These are phyloP conservation scores for Macrotis lagotis DNA, from an alignment of 2,113 vertebrate genomes.

Conservation along the genomic window DNA sequence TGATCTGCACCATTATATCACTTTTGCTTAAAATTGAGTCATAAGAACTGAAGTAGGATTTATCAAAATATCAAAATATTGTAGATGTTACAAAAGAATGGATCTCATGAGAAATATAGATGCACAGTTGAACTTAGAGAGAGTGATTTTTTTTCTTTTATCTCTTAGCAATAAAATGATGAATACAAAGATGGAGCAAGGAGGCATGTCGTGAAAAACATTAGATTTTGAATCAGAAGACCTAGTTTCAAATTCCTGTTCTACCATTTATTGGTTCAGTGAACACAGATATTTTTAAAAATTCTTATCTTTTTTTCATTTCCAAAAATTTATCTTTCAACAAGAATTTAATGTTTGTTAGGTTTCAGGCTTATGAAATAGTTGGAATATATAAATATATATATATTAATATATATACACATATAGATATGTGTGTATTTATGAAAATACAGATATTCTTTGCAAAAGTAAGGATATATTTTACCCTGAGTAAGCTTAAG, in stretches of 20 bases:
- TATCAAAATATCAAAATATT: neutral
- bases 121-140: neutral
- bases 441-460: no score
- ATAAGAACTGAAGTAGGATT: neutral
- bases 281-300: neutral
- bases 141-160: neutral
- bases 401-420: no score
- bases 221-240: neutral
- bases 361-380: no score
- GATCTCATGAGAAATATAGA: neutral
- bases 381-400: no score
- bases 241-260: neutral
- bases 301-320: neutral
- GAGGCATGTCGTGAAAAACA: neutral
- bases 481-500: neutral
- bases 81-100: neutral
- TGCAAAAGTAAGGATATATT: neutral
- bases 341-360: neutral
- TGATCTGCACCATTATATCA: neutral
- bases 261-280: neutral
- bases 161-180: neutral
- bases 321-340: neutral
- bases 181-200: neutral
- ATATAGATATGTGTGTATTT: no score
- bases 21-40: neutral